Conservation (phyloP, 2,113 vertebrate species). For the Bujurquina vittata region DNA sequence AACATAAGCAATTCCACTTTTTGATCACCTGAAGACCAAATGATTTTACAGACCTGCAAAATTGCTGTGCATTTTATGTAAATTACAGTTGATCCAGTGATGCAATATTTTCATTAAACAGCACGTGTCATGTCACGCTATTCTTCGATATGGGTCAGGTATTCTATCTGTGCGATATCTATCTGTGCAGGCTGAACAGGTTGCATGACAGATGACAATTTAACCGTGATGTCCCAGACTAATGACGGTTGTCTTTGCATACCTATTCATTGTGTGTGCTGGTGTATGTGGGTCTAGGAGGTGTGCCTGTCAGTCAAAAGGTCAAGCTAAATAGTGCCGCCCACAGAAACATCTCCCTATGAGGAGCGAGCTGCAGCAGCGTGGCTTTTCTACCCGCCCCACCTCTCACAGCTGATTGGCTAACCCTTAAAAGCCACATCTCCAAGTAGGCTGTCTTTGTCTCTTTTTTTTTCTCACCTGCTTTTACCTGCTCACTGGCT, state of each 20-base stretch:
- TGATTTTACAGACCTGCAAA: neutral
- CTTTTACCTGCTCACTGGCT: neutral
- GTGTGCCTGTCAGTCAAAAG: neutral
- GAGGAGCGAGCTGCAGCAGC: neutral
- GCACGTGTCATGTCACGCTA: neutral
- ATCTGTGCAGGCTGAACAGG: slow-evolving; percentile 47
- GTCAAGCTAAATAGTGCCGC: neutral
- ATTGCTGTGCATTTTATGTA: neutral
- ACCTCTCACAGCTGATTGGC: slow-evolving; percentile 38
- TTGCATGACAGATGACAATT: neutral
- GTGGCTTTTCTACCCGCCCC: neutral
- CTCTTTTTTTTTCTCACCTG: neutral
- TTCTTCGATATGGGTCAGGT: neutral
- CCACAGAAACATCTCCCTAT: slow-evolving; percentile 6
- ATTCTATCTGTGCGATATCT: slow-evolving; percentile 23
- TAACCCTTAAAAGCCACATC: neutral
- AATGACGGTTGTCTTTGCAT: slow-evolving; percentile 1
- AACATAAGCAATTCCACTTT: neutral
- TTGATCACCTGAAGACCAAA: neutral
- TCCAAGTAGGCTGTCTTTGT: neutral
- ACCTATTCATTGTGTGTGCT: neutral
- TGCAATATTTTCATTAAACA: neutral
- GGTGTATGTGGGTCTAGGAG: neutral
- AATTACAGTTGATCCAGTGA: neutral
- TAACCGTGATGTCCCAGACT: neutral